phyloP scores from a whole-genome alignment of 2,797 vertebrate species.

The Crenuchus spilurus region DNA sequence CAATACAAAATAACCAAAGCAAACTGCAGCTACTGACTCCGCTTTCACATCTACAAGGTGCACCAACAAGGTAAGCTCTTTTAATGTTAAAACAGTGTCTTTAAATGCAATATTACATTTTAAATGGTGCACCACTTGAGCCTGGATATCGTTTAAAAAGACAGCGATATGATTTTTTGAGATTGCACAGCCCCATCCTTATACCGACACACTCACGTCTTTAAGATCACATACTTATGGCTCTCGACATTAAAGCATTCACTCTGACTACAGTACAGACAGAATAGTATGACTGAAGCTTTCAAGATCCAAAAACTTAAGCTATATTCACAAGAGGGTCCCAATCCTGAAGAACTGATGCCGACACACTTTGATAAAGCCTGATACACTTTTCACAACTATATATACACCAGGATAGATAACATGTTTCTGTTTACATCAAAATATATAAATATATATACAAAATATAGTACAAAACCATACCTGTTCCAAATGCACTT shows the following conservation, averaged over 20 bases:
- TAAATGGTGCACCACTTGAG: too few species aligned
- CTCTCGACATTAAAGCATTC: neutral
- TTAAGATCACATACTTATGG: constrained; percentile 18
- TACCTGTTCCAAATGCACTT: constrained; percentile 55
- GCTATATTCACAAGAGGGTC: neutral
- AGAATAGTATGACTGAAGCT: constrained; percentile 5
- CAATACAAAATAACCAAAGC: too few species aligned
- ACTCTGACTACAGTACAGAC: neutral
- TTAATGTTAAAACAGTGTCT: too few species aligned
- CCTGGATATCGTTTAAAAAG: too few species aligned
- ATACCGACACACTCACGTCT: neutral
- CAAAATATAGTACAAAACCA: constrained; percentile 58
- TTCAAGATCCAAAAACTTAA: neutral
- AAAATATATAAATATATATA: constrained; percentile 65
- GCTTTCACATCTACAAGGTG: too few species aligned
- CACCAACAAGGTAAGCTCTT: too few species aligned
- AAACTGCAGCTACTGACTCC: too few species aligned
- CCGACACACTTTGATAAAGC: constrained; percentile 7
- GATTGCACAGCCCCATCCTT: too few species aligned
- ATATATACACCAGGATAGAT: constrained; percentile 24
- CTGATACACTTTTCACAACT: constrained; percentile 23
- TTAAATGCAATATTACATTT: too few species aligned
- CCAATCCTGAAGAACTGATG: neutral
- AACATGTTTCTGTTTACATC: constrained; percentile 12
- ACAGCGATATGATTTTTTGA: too few species aligned